phyloP scores from a whole-genome alignment of 2,888 invertebrate genomes.

The Xestia xanthographa region DNA sequence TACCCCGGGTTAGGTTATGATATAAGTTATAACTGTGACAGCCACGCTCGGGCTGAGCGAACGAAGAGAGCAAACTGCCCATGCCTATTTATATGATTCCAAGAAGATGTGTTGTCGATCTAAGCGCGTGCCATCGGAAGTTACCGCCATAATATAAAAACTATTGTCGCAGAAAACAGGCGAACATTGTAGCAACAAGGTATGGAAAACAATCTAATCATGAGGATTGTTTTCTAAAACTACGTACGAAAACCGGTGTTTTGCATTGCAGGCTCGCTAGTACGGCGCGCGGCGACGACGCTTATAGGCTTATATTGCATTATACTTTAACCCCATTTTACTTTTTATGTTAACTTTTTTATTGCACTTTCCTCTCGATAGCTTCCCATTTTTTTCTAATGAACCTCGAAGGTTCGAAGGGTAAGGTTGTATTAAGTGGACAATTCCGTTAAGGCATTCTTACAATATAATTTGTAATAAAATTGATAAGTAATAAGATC shows the following conservation, averaged over 20 bases:
- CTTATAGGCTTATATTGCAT: too few relatives aligned
- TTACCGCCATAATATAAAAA: neutral
- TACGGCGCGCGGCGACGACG: too few relatives aligned
- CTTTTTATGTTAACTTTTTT: neutral
- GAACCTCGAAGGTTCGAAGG: too few relatives aligned
- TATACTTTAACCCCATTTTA: neutral
- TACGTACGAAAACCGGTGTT: neutral
- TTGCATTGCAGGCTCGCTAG: neutral
- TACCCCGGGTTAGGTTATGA: neutral
- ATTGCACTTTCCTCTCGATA: neutral
- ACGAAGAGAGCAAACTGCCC: neutral
- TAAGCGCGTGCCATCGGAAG: slow-evolving; percentile 1
- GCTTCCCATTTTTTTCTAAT: neutral
- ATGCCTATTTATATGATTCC: neutral
- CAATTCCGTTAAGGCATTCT: neutral
- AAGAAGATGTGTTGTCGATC: neutral
- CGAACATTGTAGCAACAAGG: neutral
- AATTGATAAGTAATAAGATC: neutral
- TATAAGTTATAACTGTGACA: neutral
- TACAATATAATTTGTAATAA: neutral
- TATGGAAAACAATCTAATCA: slow-evolving; percentile 16
- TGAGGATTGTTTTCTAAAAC: slow-evolving; percentile 23
- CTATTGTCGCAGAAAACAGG: neutral
- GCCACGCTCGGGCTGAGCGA: neutral
- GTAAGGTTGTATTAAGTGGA: too few relatives aligned